Base-by-base conservation (phyloP, 2,888 invertebrate species). In the Abscondita cerata region DNA sequence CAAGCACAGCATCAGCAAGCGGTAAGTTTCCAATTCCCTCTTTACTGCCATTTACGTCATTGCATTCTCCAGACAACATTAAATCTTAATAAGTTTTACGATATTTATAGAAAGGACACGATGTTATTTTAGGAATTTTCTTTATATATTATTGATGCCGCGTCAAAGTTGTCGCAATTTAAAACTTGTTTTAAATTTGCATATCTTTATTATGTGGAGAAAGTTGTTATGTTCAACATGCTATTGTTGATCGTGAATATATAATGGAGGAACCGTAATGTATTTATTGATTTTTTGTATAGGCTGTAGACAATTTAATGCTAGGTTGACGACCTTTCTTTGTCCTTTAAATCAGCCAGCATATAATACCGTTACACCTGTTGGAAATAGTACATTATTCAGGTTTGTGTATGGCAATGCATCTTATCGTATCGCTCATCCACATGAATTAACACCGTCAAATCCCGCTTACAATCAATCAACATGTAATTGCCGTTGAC, bases 1-100 rank as follows among this genome's bases (percentile, higher is more conserved):
- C 80, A 84, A 72, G 75, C 77, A 46, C 76, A 78, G 53, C 77
- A 79, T 60, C 75, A 75, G 59, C 75, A 76, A 63, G 75, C 75
- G 73, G 79, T 80, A 72, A 77, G 79, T 76, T 62, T 62, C 51
- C 58, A 33, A 18, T 54, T 57, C 51, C 41, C 34, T 34, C 16
- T 51, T 41, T 40, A 15, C 34, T 34, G 52, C 53, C 58, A 62
- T 53, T 62, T 54, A 46, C 47, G 59, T 47, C 56, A 50, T 20
- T 50, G 38, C 6, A 47, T 55, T 46, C 44, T 31, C 55, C 47
- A 55, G 47, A 50, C 56, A 16, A 56, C 56, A 48, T 34, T 31
- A 13, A 47, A 31, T 15, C 46, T 25, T 38, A 33, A 40, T 40
- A 11, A 13, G 36, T 38, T 47, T 25, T 47, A 12, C 16, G 47